These are phyloP conservation scores for Drosophila mauritiana DNA, from an alignment of 1,140 invertebrate genomes.

Conservation along the genomic window DNA sequence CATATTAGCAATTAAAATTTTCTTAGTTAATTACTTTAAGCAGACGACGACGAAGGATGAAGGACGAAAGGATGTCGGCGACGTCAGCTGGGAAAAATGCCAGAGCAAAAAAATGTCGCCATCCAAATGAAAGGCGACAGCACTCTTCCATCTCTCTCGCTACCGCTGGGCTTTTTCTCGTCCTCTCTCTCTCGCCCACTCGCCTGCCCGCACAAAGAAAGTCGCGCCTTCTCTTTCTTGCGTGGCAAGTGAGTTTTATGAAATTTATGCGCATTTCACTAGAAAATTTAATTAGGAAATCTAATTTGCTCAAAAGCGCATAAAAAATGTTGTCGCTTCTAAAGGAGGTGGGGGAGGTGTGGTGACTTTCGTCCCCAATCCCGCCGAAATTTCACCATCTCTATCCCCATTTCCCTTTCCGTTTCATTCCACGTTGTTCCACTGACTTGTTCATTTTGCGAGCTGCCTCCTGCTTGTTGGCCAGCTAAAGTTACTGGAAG, in stretches of 20 bases:
- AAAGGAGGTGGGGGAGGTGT: neutral
- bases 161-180: neutral
- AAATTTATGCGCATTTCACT: slow-evolving; percentile 83
- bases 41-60: slow-evolving; percentile 58
- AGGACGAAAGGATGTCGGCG: slow-evolving; percentile 33
- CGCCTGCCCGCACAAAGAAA: neutral
- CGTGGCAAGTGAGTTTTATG: slow-evolving; percentile 71
- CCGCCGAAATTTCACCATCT: slow-evolving; percentile 1
- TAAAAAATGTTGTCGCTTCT: slow-evolving; percentile 76
- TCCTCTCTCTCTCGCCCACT: neutral
- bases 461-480: slow-evolving; percentile 64
- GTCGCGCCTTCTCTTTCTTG: neutral
- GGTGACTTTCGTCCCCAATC: no score
- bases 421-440: slow-evolving; percentile 10
- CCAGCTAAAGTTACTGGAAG: slow-evolving; percentile 8
- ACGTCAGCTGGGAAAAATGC: slow-evolving; percentile 10
- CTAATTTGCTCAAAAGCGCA: slow-evolving; percentile 84
- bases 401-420: slow-evolving; percentile 1
- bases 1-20: slow-evolving; percentile 85
- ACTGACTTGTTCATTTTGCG: slow-evolving; percentile 15
- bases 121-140: slow-evolving; percentile 73
- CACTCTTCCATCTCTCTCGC: slow-evolving; percentile 1
- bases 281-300: slow-evolving; percentile 84
- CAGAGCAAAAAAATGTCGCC: slow-evolving; percentile 57
- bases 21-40: slow-evolving; percentile 85